Evolutionary conservation across 2,888 invertebrate genomes (phyloP), one percentile per base, ranked within the genome.

Genomic region (Schizaphis graminum): DNA sequence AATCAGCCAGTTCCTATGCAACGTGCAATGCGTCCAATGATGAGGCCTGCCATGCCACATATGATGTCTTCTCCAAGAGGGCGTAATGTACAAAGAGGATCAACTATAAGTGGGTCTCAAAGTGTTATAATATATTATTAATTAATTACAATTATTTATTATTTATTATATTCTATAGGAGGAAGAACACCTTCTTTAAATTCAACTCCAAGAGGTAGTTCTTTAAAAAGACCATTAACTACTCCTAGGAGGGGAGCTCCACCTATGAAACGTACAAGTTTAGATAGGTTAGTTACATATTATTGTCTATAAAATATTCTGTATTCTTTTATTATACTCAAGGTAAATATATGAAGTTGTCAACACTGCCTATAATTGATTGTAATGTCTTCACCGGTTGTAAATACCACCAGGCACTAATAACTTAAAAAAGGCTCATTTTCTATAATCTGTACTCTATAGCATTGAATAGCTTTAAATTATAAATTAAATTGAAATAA

Each of bases 1-100:
- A 53, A 41, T 89, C 92, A 93, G 28, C 61, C 49, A 77, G 53
- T 93, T 53, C 89, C 92, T 77, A 91, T 94, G 90, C 94, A 94
- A 91, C 90, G 94, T 41, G 0, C 61, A 16, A 94, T 94, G 67
- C 44, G 94, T 21, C 94, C 94, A 53, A 61, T 94, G 44, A 86
- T 86, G 11, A 94, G 94, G 35, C 53, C 35, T 28, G 1, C 57
- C 11, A 86, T 91, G 49, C 24, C 84, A 5, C 90, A 49, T 10
- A 61, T 93, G 56, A 35, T 94, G 44, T 47, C 44, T 21, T 85
- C 93, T 47, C 2, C 57, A 4, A 90, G 94, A 91, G 91, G 94
- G 21, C 90, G 94, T 53, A 44, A 11, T 91, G 5, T 89, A 53
- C 28, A 11, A n/a, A 93, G 92, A 89, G 35, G 49, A 87, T 21